Base-by-base conservation (phyloP, 2,888 invertebrate species). In the Mesodorylaimus sp. region DNA sequence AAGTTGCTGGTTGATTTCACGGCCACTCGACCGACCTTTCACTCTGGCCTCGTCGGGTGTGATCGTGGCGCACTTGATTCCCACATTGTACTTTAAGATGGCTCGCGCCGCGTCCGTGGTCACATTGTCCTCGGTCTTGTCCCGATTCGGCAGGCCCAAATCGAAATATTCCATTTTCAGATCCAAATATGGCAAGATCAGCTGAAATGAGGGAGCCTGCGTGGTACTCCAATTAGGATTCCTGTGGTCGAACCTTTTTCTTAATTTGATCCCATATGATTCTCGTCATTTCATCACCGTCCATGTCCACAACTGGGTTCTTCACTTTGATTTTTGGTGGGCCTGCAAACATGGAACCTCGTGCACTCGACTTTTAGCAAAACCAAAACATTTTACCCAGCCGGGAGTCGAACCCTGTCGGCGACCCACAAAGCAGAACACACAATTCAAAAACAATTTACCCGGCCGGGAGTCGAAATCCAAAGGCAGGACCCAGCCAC, bases 221-320 rank as follows among this genome's bases (percentile, higher is more conserved):
- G n/a, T n/a, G n/a, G n/a, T n/a, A n/a, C n/a, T n/a, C n/a, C n/a
- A n/a, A n/a, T n/a, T n/a, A n/a, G n/a, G n/a, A n/a, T n/a, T n/a
- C n/a, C n/a, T n/a, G n/a, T n/a, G n/a, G n/a, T n/a, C n/a, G n/a
- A n/a, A 69, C 76, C 63, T 79, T 81, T 59, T 84, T 81, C 69
- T 87, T 87, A 63, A 87, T 86, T 69, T 80, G 81, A 55, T 79
- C 77, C 83, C 86, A 87, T 60, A 87, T 85, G 57, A 87, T 83
- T 55, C 85, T 75, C 7, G 86, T 86, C 86, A 87, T 86, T 70
- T 87, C 86, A 73, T 87, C 86, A 53, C 87, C 86, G 70, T 86
- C 85, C 74, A 86, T 77, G 66, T 87, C 87, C 57, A 86, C 86
- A 48, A 87, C 76, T 1, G 62, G 62, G 50, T 63, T 60, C 27